Conservation (phyloP, 2,888 invertebrate species). For the Sussaba pulchella region DNA sequence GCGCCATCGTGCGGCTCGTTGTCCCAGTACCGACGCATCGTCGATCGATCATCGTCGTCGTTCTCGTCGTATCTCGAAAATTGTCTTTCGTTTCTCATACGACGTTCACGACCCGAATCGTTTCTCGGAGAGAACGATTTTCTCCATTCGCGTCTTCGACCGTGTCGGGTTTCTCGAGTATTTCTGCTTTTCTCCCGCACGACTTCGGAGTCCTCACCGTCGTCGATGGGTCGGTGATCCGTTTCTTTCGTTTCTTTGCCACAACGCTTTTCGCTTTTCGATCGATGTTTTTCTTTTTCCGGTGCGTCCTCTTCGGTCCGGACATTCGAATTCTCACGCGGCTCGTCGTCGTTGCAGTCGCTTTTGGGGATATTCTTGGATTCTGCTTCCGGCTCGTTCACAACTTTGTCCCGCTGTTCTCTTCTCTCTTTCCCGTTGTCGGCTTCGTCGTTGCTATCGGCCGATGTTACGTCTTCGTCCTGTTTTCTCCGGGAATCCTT, state of each 20-base stretch:
- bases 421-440: too few species aligned
- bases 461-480: too few species aligned
- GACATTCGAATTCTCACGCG: background rate
- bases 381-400: too few species aligned
- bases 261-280: background rate
- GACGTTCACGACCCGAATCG: slow-evolving; percentile 1
- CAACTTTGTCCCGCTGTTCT: too few species aligned
- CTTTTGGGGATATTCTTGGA: too few species aligned
- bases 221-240: background rate
- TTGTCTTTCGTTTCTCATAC: slow-evolving; percentile 27
- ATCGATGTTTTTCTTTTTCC: background rate
- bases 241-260: background rate
- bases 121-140: background rate
- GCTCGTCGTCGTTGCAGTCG: too few species aligned
- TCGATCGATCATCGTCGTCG: slow-evolving; percentile 37
- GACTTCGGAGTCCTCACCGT: background rate
- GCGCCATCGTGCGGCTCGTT: slow-evolving; percentile 54
- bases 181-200: slow-evolving; percentile 3
- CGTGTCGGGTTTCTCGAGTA: slow-evolving; percentile 1
- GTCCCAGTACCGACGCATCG: slow-evolving; percentile 72
- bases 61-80: background rate
- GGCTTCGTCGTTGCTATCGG: too few species aligned
- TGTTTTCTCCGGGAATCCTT: too few species aligned
- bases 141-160: background rate
- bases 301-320: background rate